Base-by-base conservation (phyloP, 2,888 invertebrate species). In the Tipula helvola region DNA sequence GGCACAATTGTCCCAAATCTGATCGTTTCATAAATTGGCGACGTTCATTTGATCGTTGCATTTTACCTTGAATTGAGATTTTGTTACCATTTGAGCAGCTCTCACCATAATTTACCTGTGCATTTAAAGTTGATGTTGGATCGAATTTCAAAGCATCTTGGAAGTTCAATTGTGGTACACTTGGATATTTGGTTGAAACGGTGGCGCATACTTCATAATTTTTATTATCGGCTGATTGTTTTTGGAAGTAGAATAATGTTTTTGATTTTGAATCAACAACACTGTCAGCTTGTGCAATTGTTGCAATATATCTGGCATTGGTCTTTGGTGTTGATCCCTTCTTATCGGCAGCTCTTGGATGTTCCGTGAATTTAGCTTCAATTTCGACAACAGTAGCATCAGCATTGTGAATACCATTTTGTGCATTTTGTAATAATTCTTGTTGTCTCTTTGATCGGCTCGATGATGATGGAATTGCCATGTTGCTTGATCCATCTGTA, bases 221-320 rank as follows among this genome's bases (percentile, higher is more conserved):
- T 36, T 36, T 16, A 0, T n/a, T n/a, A 8, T 41, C 41, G 36
- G n/a, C 42, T 85, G 39, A 18, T 57, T 52, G 28, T 39, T 39
- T 16, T 8, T 86, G n/a, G 52, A 36, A 28, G 13, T 36, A 36
- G 47, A 93, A 86, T 13, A 93, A 90, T 47, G 91, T 89, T 86
- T 93, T 93, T 13, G 92, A 90, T 89, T 93, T 94, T 5, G 92
- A 90, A 88, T 94, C 93, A 2, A 93, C 92, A 2, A 92, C 91
- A 89, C 94, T 95, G n/a, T 90, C 89, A 39, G 93, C 93, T 36
- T 92, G 88, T 16, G 94, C 94, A 13, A 92, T 90, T 7, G 94
- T 94, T 2, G 93, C 88, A 0, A 92, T 90, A 88, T 93, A 93
- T 88, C 93, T 91, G 16, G 92, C 91, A 39, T 90, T 36, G 5